Percentiles rank a stretch among this genome's conserved stretches.
These are phyloP conservation scores for Branchinecta lynchi DNA, from an alignment of 1,140 invertebrate genomes.

Conservation along the genomic window DNA sequence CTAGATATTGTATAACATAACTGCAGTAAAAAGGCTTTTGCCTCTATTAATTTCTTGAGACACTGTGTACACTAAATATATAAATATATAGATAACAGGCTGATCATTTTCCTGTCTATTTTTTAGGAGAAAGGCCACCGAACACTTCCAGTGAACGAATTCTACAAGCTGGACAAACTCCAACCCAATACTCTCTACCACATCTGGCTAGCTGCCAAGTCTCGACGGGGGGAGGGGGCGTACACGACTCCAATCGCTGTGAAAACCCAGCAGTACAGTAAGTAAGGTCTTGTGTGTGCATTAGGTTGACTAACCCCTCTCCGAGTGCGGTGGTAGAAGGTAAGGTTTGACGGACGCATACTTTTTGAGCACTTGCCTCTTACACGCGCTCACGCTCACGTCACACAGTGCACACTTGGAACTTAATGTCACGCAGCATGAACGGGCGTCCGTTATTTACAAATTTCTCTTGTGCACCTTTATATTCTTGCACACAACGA, in stretches of 20 bases:
- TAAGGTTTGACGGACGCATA: slow-evolving; percentile 6
- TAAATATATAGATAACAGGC: too few relatives aligned
- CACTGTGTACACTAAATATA: too few relatives aligned
- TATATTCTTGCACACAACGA: slow-evolving; percentile 9
- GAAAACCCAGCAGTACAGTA: slow-evolving; percentile 92
- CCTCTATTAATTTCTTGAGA: too few relatives aligned
- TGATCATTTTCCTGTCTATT: neutral
- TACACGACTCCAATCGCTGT: slow-evolving; percentile 84
- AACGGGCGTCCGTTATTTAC: slow-evolving; percentile 14
- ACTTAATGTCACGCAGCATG: too few relatives aligned
- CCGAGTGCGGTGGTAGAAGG: slow-evolving; percentile 2
- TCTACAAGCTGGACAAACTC: slow-evolving; percentile 66
- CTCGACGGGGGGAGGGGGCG: slow-evolving; percentile 78
- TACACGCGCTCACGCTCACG: neutral
- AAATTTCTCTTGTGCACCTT: slow-evolving; percentile 15
- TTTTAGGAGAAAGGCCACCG: slow-evolving; percentile 44
- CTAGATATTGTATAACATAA: too few relatives aligned
- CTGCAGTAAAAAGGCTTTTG: too few relatives aligned
- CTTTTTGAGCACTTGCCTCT: neutral
- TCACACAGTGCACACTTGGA: too few relatives aligned
- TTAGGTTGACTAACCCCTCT: slow-evolving; percentile 4
- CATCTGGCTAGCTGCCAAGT: slow-evolving; percentile 84
- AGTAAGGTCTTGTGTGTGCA: slow-evolving; percentile 32
- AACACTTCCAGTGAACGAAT: slow-evolving; percentile 59
- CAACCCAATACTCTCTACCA: slow-evolving; percentile 92